Conservation (phyloP, 2,888 invertebrate genomes). For the Watsonalla binaria region DNA sequence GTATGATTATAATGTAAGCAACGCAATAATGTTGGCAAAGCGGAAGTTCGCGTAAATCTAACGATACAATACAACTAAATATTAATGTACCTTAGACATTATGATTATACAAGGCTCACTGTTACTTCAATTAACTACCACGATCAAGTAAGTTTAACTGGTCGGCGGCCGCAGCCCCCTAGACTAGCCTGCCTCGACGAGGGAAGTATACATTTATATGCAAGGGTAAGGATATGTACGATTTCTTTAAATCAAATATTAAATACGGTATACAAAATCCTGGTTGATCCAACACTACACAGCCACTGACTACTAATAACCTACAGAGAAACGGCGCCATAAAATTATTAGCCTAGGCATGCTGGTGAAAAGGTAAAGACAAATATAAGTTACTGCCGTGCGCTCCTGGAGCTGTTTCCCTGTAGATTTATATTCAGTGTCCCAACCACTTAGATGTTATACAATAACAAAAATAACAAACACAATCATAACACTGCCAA, state of each 20-base stretch:
- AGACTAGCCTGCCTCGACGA: conserved; percentile 52
- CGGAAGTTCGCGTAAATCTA: conserved; percentile 76
- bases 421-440: too few species aligned
- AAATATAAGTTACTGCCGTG: too few species aligned
- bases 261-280: conserved; percentile 42
- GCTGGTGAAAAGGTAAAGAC: too few species aligned
- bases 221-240: conserved; percentile 74
- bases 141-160: conserved; percentile 40
- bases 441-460: conserved; percentile 52
- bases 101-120: conserved; percentile 75
- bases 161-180: conserved; percentile 38
- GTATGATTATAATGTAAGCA: conserved; percentile 76
- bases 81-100: conserved; percentile 75
- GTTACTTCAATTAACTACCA: conserved; percentile 56
- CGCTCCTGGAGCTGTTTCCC: too few species aligned
- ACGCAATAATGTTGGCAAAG: conserved; percentile 76
- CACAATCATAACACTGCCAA: conserved; percentile 54
- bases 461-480: conserved; percentile 45
- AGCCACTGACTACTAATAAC: too few species aligned
- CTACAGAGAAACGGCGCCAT: too few species aligned
- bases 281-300: conserved; percentile 64
- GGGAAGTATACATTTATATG: conserved; percentile 56
- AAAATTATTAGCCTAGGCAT: too few species aligned
- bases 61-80: conserved; percentile 77
- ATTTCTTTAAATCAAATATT: conserved; percentile 58